These are phyloP conservation scores for Phenganax subtilis DNA, from an alignment of 92 coral and sea anemone species.

Conservation along the genomic window DNA sequence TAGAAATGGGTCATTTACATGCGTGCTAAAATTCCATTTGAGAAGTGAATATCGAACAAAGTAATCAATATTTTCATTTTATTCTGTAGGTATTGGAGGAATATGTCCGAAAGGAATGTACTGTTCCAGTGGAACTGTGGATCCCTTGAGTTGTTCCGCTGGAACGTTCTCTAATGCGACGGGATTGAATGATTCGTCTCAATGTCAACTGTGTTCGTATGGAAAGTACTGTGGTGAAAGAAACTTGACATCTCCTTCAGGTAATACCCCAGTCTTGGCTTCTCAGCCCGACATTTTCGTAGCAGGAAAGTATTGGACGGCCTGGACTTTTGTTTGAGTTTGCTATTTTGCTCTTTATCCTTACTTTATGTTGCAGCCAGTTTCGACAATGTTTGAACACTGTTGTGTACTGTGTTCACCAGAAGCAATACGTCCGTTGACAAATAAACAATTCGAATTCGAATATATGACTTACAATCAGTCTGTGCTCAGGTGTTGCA, in stretches of 20 bases:
- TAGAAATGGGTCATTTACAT: too few species aligned
- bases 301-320: too few species aligned
- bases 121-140: conserved; percentile 69
- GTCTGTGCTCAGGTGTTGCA: too few species aligned
- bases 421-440: too few species aligned
- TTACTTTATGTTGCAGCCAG: background rate
- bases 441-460: too few species aligned
- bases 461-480: too few species aligned
- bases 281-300: background rate
- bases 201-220: conserved; percentile 77
- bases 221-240: conserved; percentile 83
- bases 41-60: too few species aligned
- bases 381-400: background rate
- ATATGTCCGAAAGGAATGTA: conserved; percentile 84
- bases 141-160: conserved; percentile 84
- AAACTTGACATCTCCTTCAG: conserved; percentile 85
- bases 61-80: background rate
- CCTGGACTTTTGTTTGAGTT: too few species aligned
- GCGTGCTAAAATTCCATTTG: too few species aligned
- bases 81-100: conserved; percentile 60
- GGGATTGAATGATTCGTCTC: conserved; percentile 54
- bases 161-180: conserved; percentile 91
- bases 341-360: background rate
- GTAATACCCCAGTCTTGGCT: conserved; percentile 33
- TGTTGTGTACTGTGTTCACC: too few species aligned